phyloP scores from a whole-genome alignment of 1,140 invertebrate genomes.

The Drosophila albomicans region DNA sequence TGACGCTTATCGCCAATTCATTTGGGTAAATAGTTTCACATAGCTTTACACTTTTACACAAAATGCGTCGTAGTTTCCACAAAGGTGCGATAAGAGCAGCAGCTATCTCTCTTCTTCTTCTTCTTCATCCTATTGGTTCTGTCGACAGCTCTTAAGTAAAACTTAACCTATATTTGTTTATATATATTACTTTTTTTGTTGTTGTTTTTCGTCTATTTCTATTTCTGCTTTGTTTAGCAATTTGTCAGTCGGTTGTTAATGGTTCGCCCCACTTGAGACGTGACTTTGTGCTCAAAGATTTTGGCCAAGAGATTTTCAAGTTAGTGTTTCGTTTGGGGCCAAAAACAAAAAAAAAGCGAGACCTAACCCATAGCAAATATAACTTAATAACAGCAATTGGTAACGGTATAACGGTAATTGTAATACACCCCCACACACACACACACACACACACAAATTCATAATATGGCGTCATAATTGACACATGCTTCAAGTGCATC shows the following conservation, averaged over 20 bases:
- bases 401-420: constrained; percentile 59
- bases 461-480: constrained; percentile 81
- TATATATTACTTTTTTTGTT: constrained; percentile 11
- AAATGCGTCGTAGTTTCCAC: constrained; percentile 39
- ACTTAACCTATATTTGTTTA: constrained; percentile 27
- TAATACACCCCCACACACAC: constrained; percentile 37
- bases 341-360: constrained; percentile 31
- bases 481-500: constrained; percentile 80
- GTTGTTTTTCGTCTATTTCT: constrained; percentile 26
- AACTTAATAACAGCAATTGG: constrained; percentile 61
- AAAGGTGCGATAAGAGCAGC: constrained; percentile 30
- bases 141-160: constrained; percentile 29
- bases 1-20: constrained; percentile 66
- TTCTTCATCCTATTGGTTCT: background rate
- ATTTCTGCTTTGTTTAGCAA: constrained; percentile 45
- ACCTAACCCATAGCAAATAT: constrained; percentile 49
- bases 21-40: constrained; percentile 58
- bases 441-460: constrained; percentile 38
- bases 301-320: constrained; percentile 37
- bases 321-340: constrained; percentile 26
- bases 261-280: constrained; percentile 43
- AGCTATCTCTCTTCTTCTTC: background rate
- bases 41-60: constrained; percentile 1
- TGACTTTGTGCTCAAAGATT: constrained; percentile 54
- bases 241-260: constrained; percentile 55